A percentile compares a stretch with the other conserved stretches of the same genome.
Evolutionary conservation across 2,888 invertebrate genomes (phyloP).

Genomic region (Heteromurus nitidus): DNA sequence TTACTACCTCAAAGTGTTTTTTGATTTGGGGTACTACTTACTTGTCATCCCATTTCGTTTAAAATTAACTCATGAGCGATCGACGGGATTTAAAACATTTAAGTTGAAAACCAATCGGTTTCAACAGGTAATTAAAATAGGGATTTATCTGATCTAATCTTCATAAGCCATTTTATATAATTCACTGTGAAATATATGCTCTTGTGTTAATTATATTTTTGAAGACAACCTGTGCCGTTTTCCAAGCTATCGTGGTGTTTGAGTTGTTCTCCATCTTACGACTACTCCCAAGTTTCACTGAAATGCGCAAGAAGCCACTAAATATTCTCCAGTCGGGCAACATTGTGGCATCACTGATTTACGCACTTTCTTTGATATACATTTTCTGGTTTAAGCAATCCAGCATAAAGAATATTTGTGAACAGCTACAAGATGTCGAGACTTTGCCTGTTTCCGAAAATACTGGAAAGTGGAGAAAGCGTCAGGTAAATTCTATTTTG

Average conservation of each 20-base stretch:
- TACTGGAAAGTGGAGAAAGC: conserved; percentile 16
- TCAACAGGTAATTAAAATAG: no score
- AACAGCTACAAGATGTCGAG: conserved; percentile 25
- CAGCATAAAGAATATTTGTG: background rate
- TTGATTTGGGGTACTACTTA: conserved; percentile 35
- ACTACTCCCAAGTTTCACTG: conserved; percentile 37
- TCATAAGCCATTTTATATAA: background rate
- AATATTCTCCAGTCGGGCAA: conserved; percentile 49
- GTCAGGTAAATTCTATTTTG: conserved; percentile 18
- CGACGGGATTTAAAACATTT: background rate
- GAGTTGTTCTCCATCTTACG: conserved; percentile 35
- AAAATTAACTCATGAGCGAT: conserved; percentile 3
- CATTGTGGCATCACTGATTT: conserved; percentile 37
- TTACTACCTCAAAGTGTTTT: conserved; percentile 39
- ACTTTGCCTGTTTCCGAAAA: background rate
- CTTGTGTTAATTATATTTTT: background rate
- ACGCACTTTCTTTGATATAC: conserved; percentile 28
- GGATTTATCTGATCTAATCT: no score
- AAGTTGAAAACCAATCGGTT: conserved; percentile 9
- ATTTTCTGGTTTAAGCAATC: conserved; percentile 42
- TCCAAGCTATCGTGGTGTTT: conserved; percentile 39
- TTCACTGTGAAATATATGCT: background rate
- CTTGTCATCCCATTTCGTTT: conserved; percentile 39
- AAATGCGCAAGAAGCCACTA: conserved; percentile 34
- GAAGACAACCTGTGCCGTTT: conserved; percentile 24